These are phyloP conservation scores for Athene noctua DNA, from an alignment of 2,113 vertebrate species.

Conservation along the genomic window DNA sequence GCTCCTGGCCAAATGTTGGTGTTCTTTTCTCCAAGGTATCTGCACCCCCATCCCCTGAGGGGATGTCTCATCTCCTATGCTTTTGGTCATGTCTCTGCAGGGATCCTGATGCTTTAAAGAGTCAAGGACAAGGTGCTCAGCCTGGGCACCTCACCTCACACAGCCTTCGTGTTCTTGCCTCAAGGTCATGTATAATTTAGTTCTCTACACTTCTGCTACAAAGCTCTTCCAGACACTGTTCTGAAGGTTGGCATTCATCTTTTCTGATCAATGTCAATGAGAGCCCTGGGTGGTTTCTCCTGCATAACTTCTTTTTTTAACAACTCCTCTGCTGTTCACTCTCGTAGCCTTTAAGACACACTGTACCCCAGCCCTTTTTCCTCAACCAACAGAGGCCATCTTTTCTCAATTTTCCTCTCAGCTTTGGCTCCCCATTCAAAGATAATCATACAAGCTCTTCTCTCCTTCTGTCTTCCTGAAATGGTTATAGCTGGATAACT, in stretches of 20 bases:
- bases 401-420: not conserved
- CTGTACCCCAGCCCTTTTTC: not conserved
- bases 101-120: not conserved
- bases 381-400: not conserved
- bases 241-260: not conserved
- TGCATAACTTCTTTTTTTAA: not conserved
- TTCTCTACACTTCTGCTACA: not conserved
- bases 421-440: not conserved
- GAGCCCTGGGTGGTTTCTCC: not conserved
- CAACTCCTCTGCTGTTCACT: not conserved
- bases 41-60: fast-evolving
- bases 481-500: not conserved
- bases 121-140: not conserved
- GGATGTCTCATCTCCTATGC: not conserved
- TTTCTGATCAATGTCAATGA: not conserved
- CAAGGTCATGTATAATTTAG: not conserved
- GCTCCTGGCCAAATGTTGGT: fast-evolving
- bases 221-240: not conserved
- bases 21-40: not conserved
- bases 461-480: not conserved
- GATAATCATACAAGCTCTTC: not conserved
- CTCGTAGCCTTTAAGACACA: not conserved
- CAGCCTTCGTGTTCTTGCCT: not conserved
- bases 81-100: not conserved
- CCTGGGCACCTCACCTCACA: not conserved